A percentile compares a stretch with the other conserved stretches of the same genome.
phyloP scores from a whole-genome alignment of 2,113 vertebrate genomes.

The Lichenostomus cassidix region DNA sequence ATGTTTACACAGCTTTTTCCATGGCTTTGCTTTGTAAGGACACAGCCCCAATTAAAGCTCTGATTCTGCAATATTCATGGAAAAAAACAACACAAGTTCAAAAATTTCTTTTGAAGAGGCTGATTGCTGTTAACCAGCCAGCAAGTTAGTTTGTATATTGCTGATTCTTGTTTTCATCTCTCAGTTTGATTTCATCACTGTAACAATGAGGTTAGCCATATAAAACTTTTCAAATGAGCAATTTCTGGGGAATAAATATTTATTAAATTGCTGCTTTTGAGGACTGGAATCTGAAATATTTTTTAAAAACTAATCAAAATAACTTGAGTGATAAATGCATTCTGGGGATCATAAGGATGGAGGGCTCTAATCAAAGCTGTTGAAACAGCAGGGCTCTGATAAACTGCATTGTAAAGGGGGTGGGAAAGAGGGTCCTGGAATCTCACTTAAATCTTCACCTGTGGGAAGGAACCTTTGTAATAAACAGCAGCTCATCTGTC shows the following conservation, averaged over 20 bases:
- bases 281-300: slow-evolving; percentile 67
- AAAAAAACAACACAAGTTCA: slow-evolving; percentile 65
- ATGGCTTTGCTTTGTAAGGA: slow-evolving; percentile 70
- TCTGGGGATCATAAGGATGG: slow-evolving; percentile 49
- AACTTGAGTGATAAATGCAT: slow-evolving; percentile 51
- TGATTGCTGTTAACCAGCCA: slow-evolving; percentile 76
- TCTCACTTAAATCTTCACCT: slow-evolving; percentile 72
- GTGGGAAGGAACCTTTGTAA: slow-evolving; percentile 71
- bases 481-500: slow-evolving; percentile 79
- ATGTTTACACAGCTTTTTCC: slow-evolving; percentile 80
- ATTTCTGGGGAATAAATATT: slow-evolving; percentile 72
- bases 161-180: slow-evolving; percentile 77
- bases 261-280: slow-evolving; percentile 69
- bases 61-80: slow-evolving; percentile 65
- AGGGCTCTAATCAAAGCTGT: slow-evolving; percentile 65
- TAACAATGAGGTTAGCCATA: slow-evolving; percentile 72
- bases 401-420: slow-evolving; percentile 3
- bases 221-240: slow-evolving; percentile 76
- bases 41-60: slow-evolving; percentile 74
- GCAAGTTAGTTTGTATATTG: slow-evolving; percentile 66
- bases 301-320: slow-evolving; percentile 68
- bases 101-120: slow-evolving; percentile 76
- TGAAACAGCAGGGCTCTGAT: slow-evolving; percentile 65
- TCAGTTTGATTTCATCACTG: slow-evolving; percentile 71
- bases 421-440: slow-evolving; percentile 57